Evolutionary conservation across 2,797 vertebrate genomes (phyloP), one percentile per base, ranked within the genome.

Genomic region (Pelodytes ibericus): DNA sequence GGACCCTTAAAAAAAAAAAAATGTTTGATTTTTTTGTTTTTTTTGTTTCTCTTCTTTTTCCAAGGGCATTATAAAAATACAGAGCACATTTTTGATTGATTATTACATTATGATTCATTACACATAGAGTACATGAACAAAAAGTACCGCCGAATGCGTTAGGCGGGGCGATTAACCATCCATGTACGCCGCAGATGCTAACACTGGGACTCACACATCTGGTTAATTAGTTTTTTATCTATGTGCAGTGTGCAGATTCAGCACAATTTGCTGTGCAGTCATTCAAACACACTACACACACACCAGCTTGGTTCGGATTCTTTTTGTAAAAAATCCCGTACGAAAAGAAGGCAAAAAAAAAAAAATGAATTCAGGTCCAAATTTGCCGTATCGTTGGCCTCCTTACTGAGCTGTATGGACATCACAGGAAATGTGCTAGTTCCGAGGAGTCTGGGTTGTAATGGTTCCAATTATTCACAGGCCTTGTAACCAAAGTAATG

Each of bases 41-140:
- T 29, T 33, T 30, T 20, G 16, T 53, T 53, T 10, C 16, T 25
- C 18, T 6, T 25, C 56, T 39, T 39, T 75, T 49, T 49, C 31
- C 68, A 72, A 71, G 61, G 53, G 25, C 62, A 51, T 61, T 78
- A 67, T 72, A 66, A 49, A 72, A 72, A 60, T 10, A 56, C 24
- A 60, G 29, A 51, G 26, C 29, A 39, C 13, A 57, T 59, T 18
- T n/a, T 53, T 77, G 75, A 65, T 78, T 78, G 39, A 67, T 72
- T 61, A 60, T 67, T 71, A 41, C 30, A 27, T 25, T 31, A n/a
- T 56, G 53, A 66, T 49, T 29, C 51, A 66, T 67, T 72, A 64
- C 39, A 53, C 62, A 59, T 36, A 31, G 20, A 67, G n/a, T 33
- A 58, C 41, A 25, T 26, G 24, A 26, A 75, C 13, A 51, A 26